A percentile compares a stretch with the other conserved stretches of the same genome.
Conservation (phyloP, 1,140 invertebrate genomes). For the Odontomachus brunneus region DNA sequence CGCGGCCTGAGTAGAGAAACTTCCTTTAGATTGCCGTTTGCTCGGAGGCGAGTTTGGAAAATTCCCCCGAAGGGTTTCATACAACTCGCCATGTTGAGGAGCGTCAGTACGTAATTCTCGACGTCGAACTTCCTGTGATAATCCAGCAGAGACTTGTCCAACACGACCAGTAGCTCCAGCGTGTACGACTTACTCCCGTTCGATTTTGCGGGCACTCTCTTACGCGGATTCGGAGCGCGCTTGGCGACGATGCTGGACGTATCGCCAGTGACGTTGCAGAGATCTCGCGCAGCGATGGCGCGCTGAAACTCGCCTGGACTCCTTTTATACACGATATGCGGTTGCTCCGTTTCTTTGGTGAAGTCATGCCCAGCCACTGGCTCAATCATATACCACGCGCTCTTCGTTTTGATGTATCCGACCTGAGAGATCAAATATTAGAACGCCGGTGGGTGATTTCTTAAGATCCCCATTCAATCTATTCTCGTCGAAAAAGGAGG, state of each 20-base stretch:
- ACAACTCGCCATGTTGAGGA: slow-evolving; percentile 87
- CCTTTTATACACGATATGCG: slow-evolving; percentile 75
- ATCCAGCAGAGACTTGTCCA: slow-evolving; percentile 87
- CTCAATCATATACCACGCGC: slow-evolving; percentile 86
- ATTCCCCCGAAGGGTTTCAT: not conserved
- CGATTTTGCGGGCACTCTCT: slow-evolving; percentile 40
- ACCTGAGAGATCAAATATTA: slow-evolving; percentile 80
- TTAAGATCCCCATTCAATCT: not conserved
- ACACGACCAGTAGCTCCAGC: slow-evolving; percentile 87
- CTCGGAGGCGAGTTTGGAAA: not conserved
- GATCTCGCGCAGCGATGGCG: slow-evolving; percentile 24
- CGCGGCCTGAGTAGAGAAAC: slow-evolving; percentile 75
- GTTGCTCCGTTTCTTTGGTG: slow-evolving; percentile 70
- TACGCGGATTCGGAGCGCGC: slow-evolving; percentile 54
- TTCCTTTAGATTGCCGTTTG: not conserved
- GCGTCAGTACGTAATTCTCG: slow-evolving; percentile 87
- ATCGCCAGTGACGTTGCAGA: slow-evolving; percentile 69
- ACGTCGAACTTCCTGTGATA: slow-evolving; percentile 87
- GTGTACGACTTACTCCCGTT: slow-evolving; percentile 73
- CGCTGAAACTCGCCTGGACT: slow-evolving; percentile 48
- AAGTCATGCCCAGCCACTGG: slow-evolving; percentile 82
- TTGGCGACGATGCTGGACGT: slow-evolving; percentile 69
- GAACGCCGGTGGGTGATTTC: not conserved
- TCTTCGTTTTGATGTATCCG: slow-evolving; percentile 84
- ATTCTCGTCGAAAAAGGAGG: not conserved